Base-by-base conservation (phyloP, 2,113 vertebrate species). In the Phodopus roborovskii region DNA sequence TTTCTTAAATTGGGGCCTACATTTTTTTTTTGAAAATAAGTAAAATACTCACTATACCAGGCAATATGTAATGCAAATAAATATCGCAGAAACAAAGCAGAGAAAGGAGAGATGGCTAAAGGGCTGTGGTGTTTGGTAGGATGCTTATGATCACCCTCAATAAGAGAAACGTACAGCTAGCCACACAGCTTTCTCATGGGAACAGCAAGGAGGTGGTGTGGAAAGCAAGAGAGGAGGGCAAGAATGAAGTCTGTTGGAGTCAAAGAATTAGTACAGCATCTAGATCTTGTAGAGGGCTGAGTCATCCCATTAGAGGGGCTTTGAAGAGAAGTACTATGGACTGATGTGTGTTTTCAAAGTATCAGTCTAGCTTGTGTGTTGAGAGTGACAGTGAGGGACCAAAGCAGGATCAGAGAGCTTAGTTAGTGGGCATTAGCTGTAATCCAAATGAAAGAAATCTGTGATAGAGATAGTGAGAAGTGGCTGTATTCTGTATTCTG, bases 11-110 rank as follows among this genome's bases (percentile, higher is more conserved):
- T 86, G 7, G n/a, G 60, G 26, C 71, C n/a, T 10, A 91, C n/a
- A 90, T 77, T 53, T 30, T 42, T 48, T 89, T 94, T 90, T 26
- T 90, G 83, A 79, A 66, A 73, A 92, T 62, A 39, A 71, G 7
- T 71, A n/a, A 94, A 81, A 84, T 81, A 68, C 36, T n/a, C 26
- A 75, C 28, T 42, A 28, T 83, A 42, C 17, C 10, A 86, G n/a
- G 13, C 81, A 11, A 53, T 86, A 28, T 85, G 81, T 85, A 85
- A 92, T 53, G 5, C 70, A n/a, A 39, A n/a, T n/a, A 71, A 45
- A 64, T 66, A 11, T 58, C 26, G 36, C 20, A 82, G 91, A 62
- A 96, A 60, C 79, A 53, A 73, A 79, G 36, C 70, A 56, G 66
- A 36, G 56, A 70, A 92, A 17, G 15, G 42, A 39, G 20, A 48